Conservation (phyloP, 53 echinoderm and acorn worm species). For the Holothuria leucospilota region DNA sequence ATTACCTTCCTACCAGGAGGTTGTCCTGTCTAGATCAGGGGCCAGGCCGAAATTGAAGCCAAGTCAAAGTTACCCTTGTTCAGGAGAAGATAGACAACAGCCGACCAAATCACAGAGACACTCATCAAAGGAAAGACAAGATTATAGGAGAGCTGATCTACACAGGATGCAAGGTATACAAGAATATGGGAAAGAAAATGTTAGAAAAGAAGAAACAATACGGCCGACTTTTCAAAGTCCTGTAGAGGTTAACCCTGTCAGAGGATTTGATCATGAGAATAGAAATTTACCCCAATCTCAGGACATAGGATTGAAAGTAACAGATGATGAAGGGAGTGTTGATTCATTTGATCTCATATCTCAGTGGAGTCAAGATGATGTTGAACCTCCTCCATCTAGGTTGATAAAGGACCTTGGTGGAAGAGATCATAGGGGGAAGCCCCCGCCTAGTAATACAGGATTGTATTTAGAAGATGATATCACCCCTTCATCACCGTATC, state of each 20-base stretch:
- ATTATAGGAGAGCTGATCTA: too few species aligned
- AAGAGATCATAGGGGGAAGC: background rate
- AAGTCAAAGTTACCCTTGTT: background rate
- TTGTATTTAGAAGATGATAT: too few species aligned
- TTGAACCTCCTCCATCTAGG: conserved; percentile 37
- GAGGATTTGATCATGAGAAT: too few species aligned
- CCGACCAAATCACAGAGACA: background rate
- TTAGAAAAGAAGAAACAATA: too few species aligned
- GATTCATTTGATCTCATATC: conserved; percentile 42
- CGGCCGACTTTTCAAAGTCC: too few species aligned
- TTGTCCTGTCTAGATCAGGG: conserved; percentile 23
- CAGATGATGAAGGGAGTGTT: background rate
- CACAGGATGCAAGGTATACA: too few species aligned
- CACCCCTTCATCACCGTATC: too few species aligned
- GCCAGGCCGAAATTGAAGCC: conserved; percentile 34
- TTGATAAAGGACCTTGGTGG: conserved; percentile 9
- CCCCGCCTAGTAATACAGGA: background rate
- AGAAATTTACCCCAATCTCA: too few species aligned
- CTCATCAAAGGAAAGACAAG: background rate
- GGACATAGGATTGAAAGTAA: too few species aligned
- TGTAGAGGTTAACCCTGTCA: too few species aligned
- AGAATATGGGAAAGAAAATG: too few species aligned
- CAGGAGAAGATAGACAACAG: background rate
- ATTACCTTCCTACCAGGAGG: conserved; percentile 30
- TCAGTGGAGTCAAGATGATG: conserved; percentile 38